Conservation (phyloP, 2,113 vertebrate species). For the Rhinichthys klamathensis region DNA sequence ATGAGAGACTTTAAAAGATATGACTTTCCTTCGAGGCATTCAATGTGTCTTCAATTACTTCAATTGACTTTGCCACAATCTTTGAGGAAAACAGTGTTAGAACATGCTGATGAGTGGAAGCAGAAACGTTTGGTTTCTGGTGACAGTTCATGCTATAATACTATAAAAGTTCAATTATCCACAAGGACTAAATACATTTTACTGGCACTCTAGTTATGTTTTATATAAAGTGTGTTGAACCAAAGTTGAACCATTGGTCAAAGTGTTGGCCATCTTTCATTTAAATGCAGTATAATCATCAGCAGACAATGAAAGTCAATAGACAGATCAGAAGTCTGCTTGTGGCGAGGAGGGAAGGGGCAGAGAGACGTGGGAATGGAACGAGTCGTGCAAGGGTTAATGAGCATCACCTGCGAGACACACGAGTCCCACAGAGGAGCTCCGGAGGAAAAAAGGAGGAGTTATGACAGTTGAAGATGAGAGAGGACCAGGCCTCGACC, state of each 20-base stretch:
- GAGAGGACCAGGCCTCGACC: too few species aligned
- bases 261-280: background rate
- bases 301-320: background rate
- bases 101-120: slow-evolving; percentile 21
- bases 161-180: background rate
- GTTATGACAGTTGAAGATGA: too few species aligned
- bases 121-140: background rate
- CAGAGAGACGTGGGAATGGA: too few species aligned
- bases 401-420: too few species aligned
- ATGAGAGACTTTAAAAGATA: background rate
- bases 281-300: too few species aligned
- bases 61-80: background rate
- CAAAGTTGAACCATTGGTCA: background rate
- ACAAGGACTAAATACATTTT: background rate
- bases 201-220: background rate
- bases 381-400: too few species aligned
- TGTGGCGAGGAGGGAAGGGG: too few species aligned
- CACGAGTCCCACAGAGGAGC: too few species aligned
- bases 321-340: background rate
- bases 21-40: background rate
- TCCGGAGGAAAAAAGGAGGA: too few species aligned
- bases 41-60: slow-evolving; percentile 11
- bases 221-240: slow-evolving; percentile 11
- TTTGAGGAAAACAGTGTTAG: slow-evolving; percentile 7
- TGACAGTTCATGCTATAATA: background rate